These are phyloP conservation scores for Colossoma macropomum DNA, from an alignment of 2,113 vertebrate species.

Conservation along the genomic window DNA sequence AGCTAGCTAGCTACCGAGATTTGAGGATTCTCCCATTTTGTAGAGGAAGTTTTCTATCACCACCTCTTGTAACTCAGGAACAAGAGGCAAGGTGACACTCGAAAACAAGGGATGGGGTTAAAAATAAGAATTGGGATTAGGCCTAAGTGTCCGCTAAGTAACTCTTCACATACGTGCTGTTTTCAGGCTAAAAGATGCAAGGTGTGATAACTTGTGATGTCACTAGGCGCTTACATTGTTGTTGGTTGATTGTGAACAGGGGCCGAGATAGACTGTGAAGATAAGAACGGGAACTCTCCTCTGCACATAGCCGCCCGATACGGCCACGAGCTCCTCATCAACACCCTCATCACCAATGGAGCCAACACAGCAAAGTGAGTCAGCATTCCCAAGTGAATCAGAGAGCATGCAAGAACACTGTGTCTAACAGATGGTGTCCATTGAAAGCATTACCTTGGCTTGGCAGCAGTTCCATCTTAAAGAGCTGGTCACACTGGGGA, in stretches of 20 bases:
- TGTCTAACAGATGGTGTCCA: neutral
- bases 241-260: slow-evolving; percentile 70
- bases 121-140: too few relatives aligned
- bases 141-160: too few relatives aligned
- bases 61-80: too few relatives aligned
- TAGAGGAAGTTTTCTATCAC: too few relatives aligned
- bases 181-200: too few relatives aligned
- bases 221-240: too few relatives aligned
- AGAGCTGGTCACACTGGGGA: neutral
- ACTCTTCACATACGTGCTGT: too few relatives aligned
- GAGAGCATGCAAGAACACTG: neutral
- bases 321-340: slow-evolving; percentile 97
- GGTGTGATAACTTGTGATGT: too few relatives aligned
- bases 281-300: slow-evolving; percentile 97
- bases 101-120: too few relatives aligned
- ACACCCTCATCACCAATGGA: slow-evolving; percentile 94
- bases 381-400: neutral
- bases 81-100: too few relatives aligned
- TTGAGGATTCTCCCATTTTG: too few relatives aligned
- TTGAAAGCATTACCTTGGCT: neutral
- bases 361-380: slow-evolving; percentile 97
- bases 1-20: too few relatives aligned
- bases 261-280: slow-evolving; percentile 97
- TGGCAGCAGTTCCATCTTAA: neutral
- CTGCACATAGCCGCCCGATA: slow-evolving; percentile 97